A percentile compares a stretch with the other conserved stretches of the same genome.
Evolutionary conservation across 2,113 vertebrate genomes (phyloP).

Genomic region (Theropithecus gelada): DNA sequence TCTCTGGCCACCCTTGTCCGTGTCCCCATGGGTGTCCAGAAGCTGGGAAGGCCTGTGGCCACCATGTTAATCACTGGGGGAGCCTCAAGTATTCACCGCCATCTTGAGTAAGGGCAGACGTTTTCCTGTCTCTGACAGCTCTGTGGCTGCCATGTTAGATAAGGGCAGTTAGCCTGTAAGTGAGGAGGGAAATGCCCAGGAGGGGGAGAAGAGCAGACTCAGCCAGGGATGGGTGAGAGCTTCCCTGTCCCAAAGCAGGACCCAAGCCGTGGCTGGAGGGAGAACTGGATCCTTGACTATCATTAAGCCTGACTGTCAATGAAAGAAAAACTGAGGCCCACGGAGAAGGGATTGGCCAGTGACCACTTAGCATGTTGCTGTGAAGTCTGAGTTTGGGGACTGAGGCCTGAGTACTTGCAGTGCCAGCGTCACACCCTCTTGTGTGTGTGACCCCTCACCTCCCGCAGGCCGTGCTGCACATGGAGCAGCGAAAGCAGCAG

Average conservation of each 20-base stretch:
- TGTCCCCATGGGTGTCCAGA: background rate
- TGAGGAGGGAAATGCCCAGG: too few species aligned
- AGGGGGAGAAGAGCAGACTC: accelerated
- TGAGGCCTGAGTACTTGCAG: background rate
- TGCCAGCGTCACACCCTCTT: accelerated
- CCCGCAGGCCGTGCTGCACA: conserved; percentile 89
- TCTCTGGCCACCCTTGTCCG: too few species aligned
- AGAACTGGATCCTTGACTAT: background rate
- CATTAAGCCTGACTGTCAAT: background rate
- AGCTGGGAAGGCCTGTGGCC: background rate
- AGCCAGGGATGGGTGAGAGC: background rate
- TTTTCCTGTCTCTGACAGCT: background rate
- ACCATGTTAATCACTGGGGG: accelerated
- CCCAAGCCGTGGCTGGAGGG: too few species aligned
- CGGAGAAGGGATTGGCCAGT: background rate
- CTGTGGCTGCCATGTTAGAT: background rate
- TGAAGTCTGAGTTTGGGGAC: background rate
- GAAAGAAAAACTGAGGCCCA: background rate
- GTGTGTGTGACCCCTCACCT: accelerated
- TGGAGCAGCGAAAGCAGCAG: conserved; percentile 91
- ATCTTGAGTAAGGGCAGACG: background rate
- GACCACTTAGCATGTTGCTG: background rate
- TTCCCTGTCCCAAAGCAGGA: background rate
- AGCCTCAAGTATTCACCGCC: accelerated
- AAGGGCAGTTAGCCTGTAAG: background rate